Base-by-base conservation (phyloP, 2,888 invertebrate species). In the Fragum sueziense region DNA sequence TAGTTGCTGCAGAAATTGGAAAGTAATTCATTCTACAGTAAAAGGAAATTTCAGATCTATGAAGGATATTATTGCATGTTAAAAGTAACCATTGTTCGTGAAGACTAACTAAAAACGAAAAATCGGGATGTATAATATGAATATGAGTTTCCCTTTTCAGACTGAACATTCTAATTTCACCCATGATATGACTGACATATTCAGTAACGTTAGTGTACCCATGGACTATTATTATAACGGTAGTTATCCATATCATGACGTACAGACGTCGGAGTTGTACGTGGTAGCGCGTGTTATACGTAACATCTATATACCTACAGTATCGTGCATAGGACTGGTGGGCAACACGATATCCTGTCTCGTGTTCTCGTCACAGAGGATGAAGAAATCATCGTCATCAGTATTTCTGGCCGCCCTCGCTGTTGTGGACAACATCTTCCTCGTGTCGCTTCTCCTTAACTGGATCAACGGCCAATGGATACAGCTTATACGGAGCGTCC, bases 361-460 rank as follows among this genome's bases (percentile, higher is more conserved):
- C 83, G 96, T 97, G 0, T 97, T 97, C 89, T 95, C 95, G 85
- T 94, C 94, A 57, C 96, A 96, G 47, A 96, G 96, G 85, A 93
- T 97, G 76, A 94, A 95, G 20, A 94, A 95, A 68, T 95, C 96
- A 17, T 96, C 97, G 0, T 96, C 97, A 0, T 96, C 96, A 79
- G 95, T 95, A 85, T 97, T 97, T 91, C 93, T 97, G 82, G 95
- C 96, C 0, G 96, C 96, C 0, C 92, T 97, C 65, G 96, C 97
- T 0, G 92, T 96, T 88, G 88, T 76, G n/a, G 84, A 84, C 70
- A 83, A 85, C 59, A 61, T 80, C 0, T 83, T 85, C 52, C 93
- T 97, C 22, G 85, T 95, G 0, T 95, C 95, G 20, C 92, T 96
- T 0, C 94, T 97, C 34, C 29, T 86, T 7, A 84, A 81, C 0